Conservation (phyloP, 1,140 invertebrate genomes). For the Drepana arcuata region DNA sequence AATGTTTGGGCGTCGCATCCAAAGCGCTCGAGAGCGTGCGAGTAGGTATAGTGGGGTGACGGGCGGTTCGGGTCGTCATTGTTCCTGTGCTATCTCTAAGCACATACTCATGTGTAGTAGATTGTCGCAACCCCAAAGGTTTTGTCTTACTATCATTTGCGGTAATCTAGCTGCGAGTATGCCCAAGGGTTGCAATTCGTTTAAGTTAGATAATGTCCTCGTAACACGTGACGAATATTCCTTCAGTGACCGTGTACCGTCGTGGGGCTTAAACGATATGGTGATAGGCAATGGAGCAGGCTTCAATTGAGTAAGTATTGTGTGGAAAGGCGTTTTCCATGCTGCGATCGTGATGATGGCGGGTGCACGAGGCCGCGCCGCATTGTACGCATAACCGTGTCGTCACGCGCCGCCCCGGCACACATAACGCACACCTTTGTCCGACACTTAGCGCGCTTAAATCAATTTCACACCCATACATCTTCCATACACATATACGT, state of each 20-base stretch:
- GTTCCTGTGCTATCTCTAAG: too few relatives aligned
- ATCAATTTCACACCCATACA: slow-evolving; percentile 47
- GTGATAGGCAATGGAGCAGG: background rate
- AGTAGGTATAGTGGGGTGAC: slow-evolving; percentile 11
- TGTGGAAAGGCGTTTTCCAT: slow-evolving; percentile 8
- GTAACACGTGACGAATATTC: too few relatives aligned
- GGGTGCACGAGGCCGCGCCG: slow-evolving; percentile 35
- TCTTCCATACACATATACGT: slow-evolving; percentile 27
- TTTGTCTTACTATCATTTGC: too few relatives aligned
- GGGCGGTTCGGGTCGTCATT: slow-evolving; percentile 35
- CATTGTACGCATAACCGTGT: slow-evolving; percentile 35
- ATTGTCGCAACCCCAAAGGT: too few relatives aligned
- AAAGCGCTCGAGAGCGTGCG: slow-evolving; percentile 1
- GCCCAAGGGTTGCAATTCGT: too few relatives aligned
- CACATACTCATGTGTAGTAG: too few relatives aligned
- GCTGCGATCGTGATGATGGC: slow-evolving; percentile 26
- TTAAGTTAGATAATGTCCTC: too few relatives aligned
- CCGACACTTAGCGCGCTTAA: slow-evolving; percentile 30
- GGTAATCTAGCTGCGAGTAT: too few relatives aligned
- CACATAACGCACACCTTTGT: slow-evolving; percentile 30
- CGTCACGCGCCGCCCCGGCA: slow-evolving; percentile 35
- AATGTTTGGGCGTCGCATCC: slow-evolving; percentile 39
- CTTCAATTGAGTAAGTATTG: slow-evolving; percentile 2
- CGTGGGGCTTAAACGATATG: background rate
- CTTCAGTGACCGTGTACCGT: slow-evolving; percentile 3